Conservation (phyloP, 2,113 vertebrate genomes). For the Gobio gobio region DNA sequence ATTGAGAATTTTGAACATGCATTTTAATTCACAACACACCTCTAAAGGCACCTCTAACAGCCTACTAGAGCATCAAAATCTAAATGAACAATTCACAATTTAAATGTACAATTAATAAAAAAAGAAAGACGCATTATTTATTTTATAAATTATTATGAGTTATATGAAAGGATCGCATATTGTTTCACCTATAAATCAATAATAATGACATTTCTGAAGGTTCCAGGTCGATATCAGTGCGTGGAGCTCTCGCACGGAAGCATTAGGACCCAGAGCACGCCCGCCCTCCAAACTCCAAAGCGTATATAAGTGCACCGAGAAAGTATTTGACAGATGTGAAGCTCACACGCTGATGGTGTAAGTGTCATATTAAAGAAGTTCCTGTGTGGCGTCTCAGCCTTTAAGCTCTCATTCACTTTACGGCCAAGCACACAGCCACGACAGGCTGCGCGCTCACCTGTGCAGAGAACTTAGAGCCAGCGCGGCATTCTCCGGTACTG, state of each 20-base stretch:
- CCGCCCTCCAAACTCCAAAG: conserved; percentile 15
- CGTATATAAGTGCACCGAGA: conserved; percentile 51
- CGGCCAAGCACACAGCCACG: conserved; percentile 10
- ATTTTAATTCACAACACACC: not conserved
- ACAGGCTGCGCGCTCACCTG: not conserved
- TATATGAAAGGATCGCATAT: not conserved
- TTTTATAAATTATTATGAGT: not conserved
- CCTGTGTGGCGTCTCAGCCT: not conserved
- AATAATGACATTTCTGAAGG: not conserved
- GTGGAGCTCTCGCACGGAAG: conserved; percentile 1
- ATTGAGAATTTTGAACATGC: not conserved
- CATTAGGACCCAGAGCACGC: conserved; percentile 56
- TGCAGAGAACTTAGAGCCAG: conserved; percentile 49
- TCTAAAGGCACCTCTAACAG: not conserved
- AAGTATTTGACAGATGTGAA: conserved; percentile 54
- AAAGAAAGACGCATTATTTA: not conserved
- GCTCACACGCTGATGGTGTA: not conserved
- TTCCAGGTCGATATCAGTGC: not conserved
- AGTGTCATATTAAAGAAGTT: conserved; percentile 1
- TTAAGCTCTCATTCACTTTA: not conserved
- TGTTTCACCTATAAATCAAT: not conserved
- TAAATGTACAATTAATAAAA: too few relatives aligned
- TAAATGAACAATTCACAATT: not conserved
- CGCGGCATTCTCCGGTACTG: conserved; percentile 59
- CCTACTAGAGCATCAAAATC: not conserved